Base-by-base conservation (phyloP, 2,113 vertebrate species). In the Rattus rattus region DNA sequence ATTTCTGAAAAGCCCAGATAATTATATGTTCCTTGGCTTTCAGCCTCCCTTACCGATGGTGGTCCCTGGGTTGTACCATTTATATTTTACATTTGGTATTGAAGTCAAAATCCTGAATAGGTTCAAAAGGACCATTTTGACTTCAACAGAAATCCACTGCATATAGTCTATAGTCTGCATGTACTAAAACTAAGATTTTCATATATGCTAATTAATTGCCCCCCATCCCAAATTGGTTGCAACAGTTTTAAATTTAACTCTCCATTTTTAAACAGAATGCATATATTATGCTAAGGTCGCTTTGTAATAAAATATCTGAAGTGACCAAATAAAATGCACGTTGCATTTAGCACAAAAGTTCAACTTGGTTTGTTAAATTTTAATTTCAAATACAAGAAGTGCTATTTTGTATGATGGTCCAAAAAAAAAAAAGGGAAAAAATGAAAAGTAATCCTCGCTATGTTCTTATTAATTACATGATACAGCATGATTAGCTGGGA, bases 1-100 rank as follows among this genome's bases (percentile, higher is more conserved):
- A 98, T 98, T 98, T 98, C 94, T 96, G 98, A 96, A 96, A 98
- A 98, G 90, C 94, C 96, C 96, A 86, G 90, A 96, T 98, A 98
- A 97, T 98, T 98, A 97, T 97, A 97, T 96, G 98, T 98, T 98
- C 67, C 87, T 94, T 92, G 81, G 93, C 91, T 97, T 96, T 98
- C 93, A 97, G 94, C 94, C 94, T 84, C 97, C 84, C 94, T 96
- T 95, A 97, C 95, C 95, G 97, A 97, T 33, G 89, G 0, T 90
- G 33, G 97, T 22, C 67, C 76, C 96, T 7, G 91, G 96, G 91
- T 88, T 98, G 97, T 95, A 98, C 97, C 28, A 28, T 97, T 98
- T 97, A 88, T 86, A 94, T 97, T 98, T 97, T 86, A 97, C 61
- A 94, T 96, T 97, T 87, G 76, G 30, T 90, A 96, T 97, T 96